Percentiles rank a stretch among this genome's conserved stretches.
phyloP scores from a whole-genome alignment of 1,140 invertebrate genomes.

The Neuroterus valhalla region DNA sequence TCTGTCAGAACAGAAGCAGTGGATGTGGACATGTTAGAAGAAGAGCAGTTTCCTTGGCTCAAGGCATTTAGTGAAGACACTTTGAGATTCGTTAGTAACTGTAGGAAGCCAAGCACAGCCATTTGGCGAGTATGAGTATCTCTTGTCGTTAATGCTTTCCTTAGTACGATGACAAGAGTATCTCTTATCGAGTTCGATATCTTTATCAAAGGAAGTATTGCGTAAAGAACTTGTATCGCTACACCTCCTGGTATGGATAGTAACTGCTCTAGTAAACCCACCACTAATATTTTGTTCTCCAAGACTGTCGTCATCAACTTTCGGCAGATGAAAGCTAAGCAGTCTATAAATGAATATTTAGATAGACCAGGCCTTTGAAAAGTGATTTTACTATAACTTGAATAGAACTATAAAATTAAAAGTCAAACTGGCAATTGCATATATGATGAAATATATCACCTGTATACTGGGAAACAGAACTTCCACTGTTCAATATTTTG shows the following conservation, averaged over 20 bases:
- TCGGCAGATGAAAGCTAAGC: constrained; percentile 73
- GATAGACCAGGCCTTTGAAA: constrained; percentile 9
- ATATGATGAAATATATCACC: constrained; percentile 61
- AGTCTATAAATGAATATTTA: constrained; percentile 70
- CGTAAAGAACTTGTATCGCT: constrained; percentile 72
- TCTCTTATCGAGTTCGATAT: constrained; percentile 73
- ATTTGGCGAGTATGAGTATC: constrained; percentile 73
- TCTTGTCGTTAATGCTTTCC: constrained; percentile 77
- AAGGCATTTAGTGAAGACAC: constrained; percentile 68
- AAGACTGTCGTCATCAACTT: constrained; percentile 71
- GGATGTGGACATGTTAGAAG: constrained; percentile 49
- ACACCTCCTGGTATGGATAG: constrained; percentile 66
- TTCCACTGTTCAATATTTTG: constrained; percentile 70
- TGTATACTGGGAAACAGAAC: constrained; percentile 72
- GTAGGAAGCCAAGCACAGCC: constrained; percentile 76
- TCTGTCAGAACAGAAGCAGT: constrained; percentile 70
- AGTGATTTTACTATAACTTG: neutral
- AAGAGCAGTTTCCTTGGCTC: constrained; percentile 68
- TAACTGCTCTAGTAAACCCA: constrained; percentile 74
- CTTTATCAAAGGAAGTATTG: constrained; percentile 74
- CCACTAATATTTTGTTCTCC: constrained; percentile 72
- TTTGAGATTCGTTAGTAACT: constrained; percentile 75
- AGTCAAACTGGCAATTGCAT: neutral
- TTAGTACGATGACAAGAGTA: constrained; percentile 75
- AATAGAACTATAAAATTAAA: no score